Evolutionary conservation across 2,113 vertebrate species (phyloP), one percentile per base, ranked within the genome.

Genomic region (Polyodon spathula): DNA sequence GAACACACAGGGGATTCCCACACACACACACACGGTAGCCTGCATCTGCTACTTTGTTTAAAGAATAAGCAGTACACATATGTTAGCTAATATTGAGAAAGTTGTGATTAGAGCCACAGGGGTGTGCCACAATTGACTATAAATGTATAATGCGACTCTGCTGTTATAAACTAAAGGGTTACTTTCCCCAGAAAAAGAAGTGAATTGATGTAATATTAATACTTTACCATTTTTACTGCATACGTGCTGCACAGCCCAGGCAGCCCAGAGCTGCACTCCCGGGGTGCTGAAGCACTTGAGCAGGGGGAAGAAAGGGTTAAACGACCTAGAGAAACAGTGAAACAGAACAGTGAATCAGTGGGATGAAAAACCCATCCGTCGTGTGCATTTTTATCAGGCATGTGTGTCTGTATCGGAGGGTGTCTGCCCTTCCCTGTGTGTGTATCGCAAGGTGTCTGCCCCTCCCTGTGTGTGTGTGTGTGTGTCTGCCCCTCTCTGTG

Each of bases 161-260:
- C 51, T 9, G 54, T 39, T 42, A 37, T 16, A 39, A 12, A 5
- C 40, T 38, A n/a, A 38, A 9, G 6, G 6, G 15, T 43, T 46
- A 8, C 17, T 5, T 7, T 51, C 48, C 37, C 15, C 37, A 14
- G 6, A 17, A 12, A 6, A 15, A 1, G 27, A 42, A 5, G 37
- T 6, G 40, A 16, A 40, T 63, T 10, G 15, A 40, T 6, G 12
- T 8, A 7, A 11, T 37, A 4, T 2, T 6, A 16, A 40, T 39
- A 27, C 48, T 89, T 71, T 85, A 99, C 96, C 92, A 44, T 99
- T 99, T 81, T 98, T 99, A 80, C 95, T 98, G 87, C 96, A 99
- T 69, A 99, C 96, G 0, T 99, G 96, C 37, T 97, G 96, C 94
- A 99, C 97, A 67, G 96, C 96, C 96, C 96, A 99, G 48, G 97